Percentiles rank a stretch among this genome's conserved stretches.
phyloP scores from a whole-genome alignment of 1,140 invertebrate species.

The Drosophila orosa region DNA sequence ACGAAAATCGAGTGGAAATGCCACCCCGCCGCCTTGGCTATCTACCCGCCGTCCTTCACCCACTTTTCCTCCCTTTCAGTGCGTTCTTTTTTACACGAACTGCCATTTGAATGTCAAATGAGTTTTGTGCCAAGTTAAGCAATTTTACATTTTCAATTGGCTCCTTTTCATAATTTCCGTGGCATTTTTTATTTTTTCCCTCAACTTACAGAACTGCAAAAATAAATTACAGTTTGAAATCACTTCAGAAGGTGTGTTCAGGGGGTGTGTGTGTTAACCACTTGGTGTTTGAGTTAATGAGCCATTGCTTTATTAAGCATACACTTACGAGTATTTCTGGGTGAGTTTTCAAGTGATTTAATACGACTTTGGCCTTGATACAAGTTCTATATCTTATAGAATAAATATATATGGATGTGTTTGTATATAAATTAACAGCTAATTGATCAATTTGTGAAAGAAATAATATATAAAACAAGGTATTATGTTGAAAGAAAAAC shows the following conservation, averaged over 20 bases:
- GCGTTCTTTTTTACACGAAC: conserved; percentile 6
- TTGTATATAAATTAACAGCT: not conserved
- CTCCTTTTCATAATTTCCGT: conserved; percentile 66
- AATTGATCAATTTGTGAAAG: no score
- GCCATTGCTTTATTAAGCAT: not conserved
- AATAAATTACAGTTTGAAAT: conserved; percentile 10
- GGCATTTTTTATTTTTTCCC: conserved; percentile 8
- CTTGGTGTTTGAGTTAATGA: not conserved
- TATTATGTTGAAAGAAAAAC: not conserved
- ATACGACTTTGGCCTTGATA: not conserved
- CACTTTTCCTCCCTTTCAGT: not conserved
- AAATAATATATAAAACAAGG: not conserved
- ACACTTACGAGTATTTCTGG: not conserved
- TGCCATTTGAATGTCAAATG: conserved; percentile 68
- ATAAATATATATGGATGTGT: not conserved
- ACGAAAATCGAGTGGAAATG: conserved; percentile 35
- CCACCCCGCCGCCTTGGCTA: conserved; percentile 5
- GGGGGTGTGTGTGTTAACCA: not conserved
- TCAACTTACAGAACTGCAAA: conserved; percentile 3
- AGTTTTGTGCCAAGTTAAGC: conserved; percentile 73
- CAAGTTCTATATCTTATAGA: accelerated
- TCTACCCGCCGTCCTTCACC: conserved; percentile 3
- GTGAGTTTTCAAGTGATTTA: not conserved
- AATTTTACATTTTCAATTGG: conserved; percentile 72
- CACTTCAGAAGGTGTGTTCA: not conserved